Conservation (phyloP, 2,888 invertebrate species). For the Tinea semifulvella region DNA sequence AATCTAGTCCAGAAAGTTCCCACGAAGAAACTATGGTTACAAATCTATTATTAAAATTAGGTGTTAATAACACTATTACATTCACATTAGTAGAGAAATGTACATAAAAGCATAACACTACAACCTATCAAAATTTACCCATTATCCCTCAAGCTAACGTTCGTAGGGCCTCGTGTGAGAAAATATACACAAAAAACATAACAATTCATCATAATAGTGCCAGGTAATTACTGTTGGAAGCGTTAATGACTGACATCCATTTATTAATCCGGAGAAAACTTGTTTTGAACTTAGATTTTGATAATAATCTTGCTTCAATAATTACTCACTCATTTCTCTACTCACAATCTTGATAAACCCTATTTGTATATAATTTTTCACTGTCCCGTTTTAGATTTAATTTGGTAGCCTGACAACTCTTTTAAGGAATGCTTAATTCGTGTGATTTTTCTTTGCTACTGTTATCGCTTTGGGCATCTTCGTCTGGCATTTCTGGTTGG, state of each 20-base stretch:
- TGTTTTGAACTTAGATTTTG: constrained; percentile 54
- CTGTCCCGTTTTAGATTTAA: constrained; percentile 40
- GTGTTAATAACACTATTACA: background rate
- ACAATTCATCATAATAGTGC: constrained; percentile 63
- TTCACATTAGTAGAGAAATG: constrained; percentile 2
- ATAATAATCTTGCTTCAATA: constrained; percentile 64
- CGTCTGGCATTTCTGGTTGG: constrained; percentile 29
- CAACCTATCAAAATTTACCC: constrained; percentile 6
- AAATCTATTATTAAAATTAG: background rate
- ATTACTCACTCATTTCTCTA: constrained; percentile 58
- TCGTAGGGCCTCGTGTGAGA: constrained; percentile 37
- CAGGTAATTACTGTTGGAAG: constrained; percentile 59
- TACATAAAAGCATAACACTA: background rate
- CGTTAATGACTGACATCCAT: constrained; percentile 60
- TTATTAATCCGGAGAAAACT: constrained; percentile 54
- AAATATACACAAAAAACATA: constrained; percentile 49
- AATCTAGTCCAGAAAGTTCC: too few relatives aligned
- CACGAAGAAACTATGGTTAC: background rate
- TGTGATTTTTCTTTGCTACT: constrained; percentile 45
- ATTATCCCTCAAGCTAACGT: constrained; percentile 42
- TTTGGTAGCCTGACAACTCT: constrained; percentile 54
- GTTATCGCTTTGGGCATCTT: constrained; percentile 37
- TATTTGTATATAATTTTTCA: constrained; percentile 60
- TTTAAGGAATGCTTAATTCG: constrained; percentile 48
- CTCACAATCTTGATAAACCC: constrained; percentile 55